Conservation (phyloP, 2,888 invertebrate genomes). For the Belgica antarctica region DNA sequence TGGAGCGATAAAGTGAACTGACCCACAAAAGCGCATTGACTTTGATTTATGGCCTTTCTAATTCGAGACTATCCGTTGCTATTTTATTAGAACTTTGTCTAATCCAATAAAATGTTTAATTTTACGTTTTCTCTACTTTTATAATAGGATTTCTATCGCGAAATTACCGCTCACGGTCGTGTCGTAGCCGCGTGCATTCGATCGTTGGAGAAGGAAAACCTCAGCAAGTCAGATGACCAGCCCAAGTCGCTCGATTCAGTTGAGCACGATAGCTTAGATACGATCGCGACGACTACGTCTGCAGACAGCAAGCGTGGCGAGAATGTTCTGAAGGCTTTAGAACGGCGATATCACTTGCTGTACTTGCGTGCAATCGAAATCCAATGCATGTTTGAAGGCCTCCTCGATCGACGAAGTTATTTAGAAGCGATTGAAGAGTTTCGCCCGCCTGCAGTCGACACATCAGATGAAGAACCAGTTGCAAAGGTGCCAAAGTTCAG, state of each 20-base stretch:
- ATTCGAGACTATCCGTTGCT: background rate
- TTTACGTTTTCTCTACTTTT: slow-evolving; percentile 48
- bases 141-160: slow-evolving; percentile 82
- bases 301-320: slow-evolving; percentile 52
- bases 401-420: slow-evolving; percentile 66
- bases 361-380: slow-evolving; percentile 88
- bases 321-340: slow-evolving; percentile 61
- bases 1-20: background rate
- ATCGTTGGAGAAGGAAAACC: slow-evolving; percentile 58
- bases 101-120: slow-evolving; percentile 34
- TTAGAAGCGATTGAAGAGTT: slow-evolving; percentile 46
- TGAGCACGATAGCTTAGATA: slow-evolving; percentile 41
- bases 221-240: slow-evolving; percentile 46
- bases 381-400: slow-evolving; percentile 85
- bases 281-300: slow-evolving; percentile 47
- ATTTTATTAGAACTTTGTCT: slow-evolving; percentile 21
- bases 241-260: slow-evolving; percentile 49
- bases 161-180: slow-evolving; percentile 88
- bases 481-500: slow-evolving; percentile 70
- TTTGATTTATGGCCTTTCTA: slow-evolving; percentile 30
- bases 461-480: slow-evolving; percentile 70
- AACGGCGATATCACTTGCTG: slow-evolving; percentile 85
- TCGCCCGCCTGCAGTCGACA: slow-evolving; percentile 58
- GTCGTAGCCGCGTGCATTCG: slow-evolving; percentile 78
- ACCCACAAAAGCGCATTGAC: slow-evolving; percentile 23